Percentiles rank a stretch among this genome's conserved stretches.
Conservation (phyloP, 2,888 invertebrate species). For the Muscina levida region DNA sequence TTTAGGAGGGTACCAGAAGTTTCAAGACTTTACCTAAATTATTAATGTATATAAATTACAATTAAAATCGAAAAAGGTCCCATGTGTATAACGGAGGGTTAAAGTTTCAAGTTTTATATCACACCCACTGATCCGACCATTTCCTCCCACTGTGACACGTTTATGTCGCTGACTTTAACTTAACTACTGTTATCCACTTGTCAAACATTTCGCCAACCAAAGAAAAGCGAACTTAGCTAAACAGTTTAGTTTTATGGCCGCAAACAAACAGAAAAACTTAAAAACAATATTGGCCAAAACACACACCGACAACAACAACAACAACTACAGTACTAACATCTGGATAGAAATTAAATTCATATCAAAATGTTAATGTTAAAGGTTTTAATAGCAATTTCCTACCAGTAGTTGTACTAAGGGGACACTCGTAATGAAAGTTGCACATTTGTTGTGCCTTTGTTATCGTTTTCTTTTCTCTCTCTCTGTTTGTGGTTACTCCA, state of each 20-base stretch:
- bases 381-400: constrained; percentile 45
- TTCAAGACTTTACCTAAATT: too few species aligned
- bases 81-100: too few species aligned
- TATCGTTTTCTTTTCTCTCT: not conserved
- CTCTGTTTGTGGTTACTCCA: constrained; percentile 17
- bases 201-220: constrained; percentile 48
- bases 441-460: constrained; percentile 44
- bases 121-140: too few species aligned
- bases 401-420: not conserved
- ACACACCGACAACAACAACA: not conserved
- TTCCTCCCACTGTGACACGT: constrained; percentile 2
- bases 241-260: constrained; percentile 40
- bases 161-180: constrained; percentile 2
- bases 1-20: too few species aligned
- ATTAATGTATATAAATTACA: too few species aligned
- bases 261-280: too few species aligned
- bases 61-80: too few species aligned
- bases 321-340: constrained; percentile 8
- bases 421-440: constrained; percentile 47
- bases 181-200: constrained; percentile 62
- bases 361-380: constrained; percentile 61
- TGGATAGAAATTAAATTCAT: constrained; percentile 41
- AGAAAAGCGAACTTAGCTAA: constrained; percentile 6
- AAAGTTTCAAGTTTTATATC: too few species aligned
- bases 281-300: constrained; percentile 1